phyloP scores from a whole-genome alignment of 2,113 vertebrate genomes.

The Passer montanus region DNA sequence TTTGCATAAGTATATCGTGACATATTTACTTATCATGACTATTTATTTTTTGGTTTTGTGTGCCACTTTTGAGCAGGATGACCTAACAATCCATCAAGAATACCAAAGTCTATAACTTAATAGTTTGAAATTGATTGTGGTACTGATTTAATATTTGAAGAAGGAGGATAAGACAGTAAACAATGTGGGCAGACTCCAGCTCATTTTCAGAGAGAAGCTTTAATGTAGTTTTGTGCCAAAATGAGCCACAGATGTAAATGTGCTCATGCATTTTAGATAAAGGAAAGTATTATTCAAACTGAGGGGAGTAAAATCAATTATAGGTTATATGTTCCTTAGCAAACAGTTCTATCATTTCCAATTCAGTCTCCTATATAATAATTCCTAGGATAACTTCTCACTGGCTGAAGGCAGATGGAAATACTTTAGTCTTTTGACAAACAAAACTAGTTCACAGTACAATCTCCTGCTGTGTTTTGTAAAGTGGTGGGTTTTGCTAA shows the following conservation, averaged over 20 bases:
- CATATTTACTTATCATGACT: background rate
- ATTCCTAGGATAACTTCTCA: background rate
- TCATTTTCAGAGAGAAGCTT: background rate
- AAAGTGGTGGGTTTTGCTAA: background rate
- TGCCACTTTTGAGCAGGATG: background rate
- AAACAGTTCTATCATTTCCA: conserved; percentile 5
- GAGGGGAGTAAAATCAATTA: conserved; percentile 20
- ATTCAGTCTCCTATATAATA: background rate
- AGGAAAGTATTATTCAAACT: background rate
- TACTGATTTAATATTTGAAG: conserved; percentile 39
- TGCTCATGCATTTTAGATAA: conserved; percentile 41
- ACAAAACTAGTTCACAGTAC: background rate
- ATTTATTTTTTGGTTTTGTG: background rate
- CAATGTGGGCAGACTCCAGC: background rate
- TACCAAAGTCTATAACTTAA: background rate
- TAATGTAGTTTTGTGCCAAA: background rate
- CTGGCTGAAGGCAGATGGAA: background rate
- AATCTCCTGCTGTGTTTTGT: background rate
- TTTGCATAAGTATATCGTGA: background rate
- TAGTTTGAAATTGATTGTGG: background rate
- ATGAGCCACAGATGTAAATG: conserved; percentile 4
- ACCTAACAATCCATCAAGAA: background rate
- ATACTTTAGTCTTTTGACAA: background rate
- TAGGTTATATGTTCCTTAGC: background rate
- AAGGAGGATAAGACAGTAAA: conserved; percentile 1